Evolutionary conservation across 2,113 vertebrate genomes (phyloP).

Genomic region (Pardalotus punctatus): DNA sequence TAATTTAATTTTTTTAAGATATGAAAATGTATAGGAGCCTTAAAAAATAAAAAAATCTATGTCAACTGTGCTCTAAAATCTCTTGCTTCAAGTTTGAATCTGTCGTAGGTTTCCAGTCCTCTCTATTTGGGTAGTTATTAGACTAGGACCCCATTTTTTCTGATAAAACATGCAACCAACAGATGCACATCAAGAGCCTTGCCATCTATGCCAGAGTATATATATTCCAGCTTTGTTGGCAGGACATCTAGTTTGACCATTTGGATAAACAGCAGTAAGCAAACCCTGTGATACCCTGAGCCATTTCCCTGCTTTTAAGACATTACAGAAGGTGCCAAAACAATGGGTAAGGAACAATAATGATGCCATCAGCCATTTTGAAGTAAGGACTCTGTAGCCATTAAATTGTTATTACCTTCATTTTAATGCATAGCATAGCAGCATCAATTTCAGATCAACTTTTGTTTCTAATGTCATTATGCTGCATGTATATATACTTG

Average conservation of each 20-base stretch:
- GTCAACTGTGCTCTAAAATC: neutral
- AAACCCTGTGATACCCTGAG: neutral
- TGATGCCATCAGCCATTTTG: neutral
- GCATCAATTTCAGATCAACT: neutral
- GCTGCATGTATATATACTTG: neutral
- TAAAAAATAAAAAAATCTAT: neutral
- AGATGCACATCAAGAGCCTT: neutral
- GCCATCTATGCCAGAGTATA: neutral
- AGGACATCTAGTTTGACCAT: neutral
- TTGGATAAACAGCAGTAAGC: neutral
- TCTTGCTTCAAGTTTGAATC: neutral
- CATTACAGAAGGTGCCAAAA: neutral
- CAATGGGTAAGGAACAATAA: neutral
- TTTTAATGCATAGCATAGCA: neutral
- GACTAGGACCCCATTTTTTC: neutral
- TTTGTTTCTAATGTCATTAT: neutral
- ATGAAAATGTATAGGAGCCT: neutral
- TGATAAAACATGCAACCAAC: neutral
- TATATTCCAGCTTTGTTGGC: neutral
- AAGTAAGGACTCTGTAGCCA: neutral
- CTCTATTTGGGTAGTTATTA: neutral
- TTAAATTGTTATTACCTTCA: neutral
- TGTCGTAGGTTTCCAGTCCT: neutral
- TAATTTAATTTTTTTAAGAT: neutral
- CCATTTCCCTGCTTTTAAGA: neutral